phyloP scores from a whole-genome alignment of 2,888 invertebrate species.

The Drosophila ustulata region DNA sequence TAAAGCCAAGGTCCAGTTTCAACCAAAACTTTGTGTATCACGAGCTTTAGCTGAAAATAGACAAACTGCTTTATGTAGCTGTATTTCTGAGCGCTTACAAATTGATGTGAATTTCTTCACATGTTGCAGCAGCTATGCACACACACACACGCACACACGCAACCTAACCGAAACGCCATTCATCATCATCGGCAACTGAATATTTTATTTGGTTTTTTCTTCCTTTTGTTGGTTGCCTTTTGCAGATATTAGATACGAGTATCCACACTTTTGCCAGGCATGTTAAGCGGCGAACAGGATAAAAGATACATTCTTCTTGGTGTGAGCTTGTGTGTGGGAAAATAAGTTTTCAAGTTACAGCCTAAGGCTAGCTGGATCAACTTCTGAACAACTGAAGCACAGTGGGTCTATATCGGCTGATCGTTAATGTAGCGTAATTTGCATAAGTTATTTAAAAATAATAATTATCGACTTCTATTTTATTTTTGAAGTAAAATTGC shows the following conservation, averaged over 20 bases:
- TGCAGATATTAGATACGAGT: constrained; percentile 47
- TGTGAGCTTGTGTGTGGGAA: constrained; percentile 34
- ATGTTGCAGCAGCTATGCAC: constrained; percentile 57
- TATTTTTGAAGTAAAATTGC: no score
- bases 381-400: constrained; percentile 52
- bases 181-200: constrained; percentile 74
- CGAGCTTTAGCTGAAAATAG: constrained; percentile 32
- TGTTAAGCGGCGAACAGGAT: constrained; percentile 58
- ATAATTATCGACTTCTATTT: not conserved
- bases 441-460: not conserved
- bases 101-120: constrained; percentile 79
- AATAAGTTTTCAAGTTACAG: constrained; percentile 75
- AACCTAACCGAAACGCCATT: constrained; percentile 61
- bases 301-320: constrained; percentile 54
- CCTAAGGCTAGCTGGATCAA: constrained; percentile 74
- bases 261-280: constrained; percentile 42
- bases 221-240: constrained; percentile 24
- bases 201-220: constrained; percentile 60
- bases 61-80: constrained; percentile 31
- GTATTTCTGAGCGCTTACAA: constrained; percentile 52
- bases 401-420: constrained; percentile 29
- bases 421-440: not conserved
- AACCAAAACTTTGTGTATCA: constrained; percentile 8
- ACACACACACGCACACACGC: constrained; percentile 44
- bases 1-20: constrained; percentile 45